Evolutionary conservation across 1,140 invertebrate species (phyloP), one percentile per base, ranked within the genome.

Genomic region (Drosophila asahinai): DNA sequence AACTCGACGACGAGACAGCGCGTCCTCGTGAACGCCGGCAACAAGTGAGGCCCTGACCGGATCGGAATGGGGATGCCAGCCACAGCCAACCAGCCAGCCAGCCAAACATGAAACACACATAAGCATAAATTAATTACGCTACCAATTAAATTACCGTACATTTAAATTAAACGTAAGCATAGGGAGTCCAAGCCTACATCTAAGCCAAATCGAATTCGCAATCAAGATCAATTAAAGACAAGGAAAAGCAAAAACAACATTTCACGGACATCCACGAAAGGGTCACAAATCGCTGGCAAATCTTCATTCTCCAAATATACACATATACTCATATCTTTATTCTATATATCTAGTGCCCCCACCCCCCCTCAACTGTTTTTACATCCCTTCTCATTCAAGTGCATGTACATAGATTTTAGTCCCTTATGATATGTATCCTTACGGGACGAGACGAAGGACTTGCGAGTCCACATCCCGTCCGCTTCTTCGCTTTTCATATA

Each of bases 41-140:
- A 90, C 38, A 90, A 90, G 51, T 90, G 55, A 86, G 77, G 52
- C 51, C 42, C 54, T 15, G 51, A 36, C 36, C 17, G 45, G 47
- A 25, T 22, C 52, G 54, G 54, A 19, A 55, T 55, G 54, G 54
- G 54, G 33, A 55, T 55, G 57, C 79, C 62, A 83, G 80, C 72
- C 77, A 58, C 83, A 79, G 79, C 78, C 82, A 73, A 68, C 75
- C 67, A 79, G 71, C 77, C 77, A 81, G 68, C 68, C 62, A 80
- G 77, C 80, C 80, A 86, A 86, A 74, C 79, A 86, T 79, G 65
- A 80, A 87, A 90, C 78, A 89, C 83, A 73, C 70, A 73, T 73
- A 73, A 89, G 73, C 66, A 78, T 87, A 87, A 87, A 87, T 87
- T 87, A 87, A 87, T 89, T 89, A 89, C 72, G 80, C 73, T 87